phyloP scores from a whole-genome alignment of 2,797 vertebrate genomes.

The Phrynocephalus guinanensis region DNA sequence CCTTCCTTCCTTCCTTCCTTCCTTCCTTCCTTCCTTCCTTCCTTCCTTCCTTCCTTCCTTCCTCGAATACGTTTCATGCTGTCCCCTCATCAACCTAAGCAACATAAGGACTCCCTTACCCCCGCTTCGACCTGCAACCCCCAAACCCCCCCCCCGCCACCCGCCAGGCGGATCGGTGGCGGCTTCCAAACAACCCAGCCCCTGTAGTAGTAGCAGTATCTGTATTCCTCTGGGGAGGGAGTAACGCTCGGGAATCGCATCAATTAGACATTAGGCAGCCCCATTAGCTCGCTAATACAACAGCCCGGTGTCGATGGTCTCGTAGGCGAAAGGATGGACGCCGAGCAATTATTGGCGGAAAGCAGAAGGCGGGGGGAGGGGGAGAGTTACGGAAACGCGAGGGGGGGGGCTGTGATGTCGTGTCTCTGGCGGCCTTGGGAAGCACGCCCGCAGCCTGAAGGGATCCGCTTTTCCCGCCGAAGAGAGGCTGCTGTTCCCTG shows the following conservation, averaged over 20 bases:
- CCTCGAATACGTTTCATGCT: slow-evolving; percentile 62
- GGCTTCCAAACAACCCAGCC: slow-evolving; percentile 73
- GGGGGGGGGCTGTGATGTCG: not conserved
- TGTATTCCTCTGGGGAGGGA: slow-evolving; percentile 72
- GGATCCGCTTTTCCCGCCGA: not conserved
- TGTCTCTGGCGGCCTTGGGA: not conserved
- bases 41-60: not conserved
- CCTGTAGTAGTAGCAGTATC: slow-evolving; percentile 69
- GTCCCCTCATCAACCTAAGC: slow-evolving; percentile 71
- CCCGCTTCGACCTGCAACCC: slow-evolving; percentile 5
- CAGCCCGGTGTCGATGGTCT: slow-evolving; percentile 76
- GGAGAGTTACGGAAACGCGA: too few species aligned
- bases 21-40: slow-evolving; percentile 1
- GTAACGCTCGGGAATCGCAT: slow-evolving; percentile 73
- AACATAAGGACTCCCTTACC: slow-evolving; percentile 63
- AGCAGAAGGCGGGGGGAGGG: slow-evolving; percentile 22
- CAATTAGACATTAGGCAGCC: slow-evolving; percentile 80
- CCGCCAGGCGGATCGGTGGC: slow-evolving; percentile 71
- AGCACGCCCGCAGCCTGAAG: not conserved
- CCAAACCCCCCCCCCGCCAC: not conserved
- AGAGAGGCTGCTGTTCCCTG: too few species aligned
- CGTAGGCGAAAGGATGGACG: slow-evolving; percentile 76
- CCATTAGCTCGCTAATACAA: slow-evolving; percentile 79
- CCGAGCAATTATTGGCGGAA: slow-evolving; percentile 67
- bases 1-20: not conserved